phyloP scores from a whole-genome alignment of 2,797 vertebrate genomes.

The Gadopsis marmoratus region DNA sequence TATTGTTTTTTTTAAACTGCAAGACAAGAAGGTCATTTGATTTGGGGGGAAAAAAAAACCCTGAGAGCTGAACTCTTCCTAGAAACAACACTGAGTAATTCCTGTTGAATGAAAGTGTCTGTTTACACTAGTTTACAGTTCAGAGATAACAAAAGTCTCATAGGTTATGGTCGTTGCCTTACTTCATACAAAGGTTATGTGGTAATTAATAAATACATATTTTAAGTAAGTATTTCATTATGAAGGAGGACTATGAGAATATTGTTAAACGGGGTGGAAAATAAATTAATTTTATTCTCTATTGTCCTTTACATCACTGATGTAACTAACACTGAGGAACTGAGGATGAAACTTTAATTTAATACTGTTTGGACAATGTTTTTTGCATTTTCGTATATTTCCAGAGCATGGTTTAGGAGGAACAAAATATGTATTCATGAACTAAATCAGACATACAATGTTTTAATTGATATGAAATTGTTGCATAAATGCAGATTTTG shows the following conservation, averaged over 20 bases:
- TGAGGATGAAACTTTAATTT: background rate
- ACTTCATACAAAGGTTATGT: background rate
- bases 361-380: background rate
- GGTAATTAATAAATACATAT: background rate
- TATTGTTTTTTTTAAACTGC: constrained; percentile 64
- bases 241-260: background rate
- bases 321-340: background rate
- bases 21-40: constrained; percentile 61
- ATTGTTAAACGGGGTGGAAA: background rate
- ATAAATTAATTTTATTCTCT: background rate
- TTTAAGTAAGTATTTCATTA: background rate
- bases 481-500: background rate
- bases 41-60: constrained; percentile 36
- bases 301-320: background rate
- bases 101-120: constrained; percentile 21
- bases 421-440: background rate
- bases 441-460: background rate
- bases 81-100: constrained; percentile 28
- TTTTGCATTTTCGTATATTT: background rate
- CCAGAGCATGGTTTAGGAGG: background rate
- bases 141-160: background rate
- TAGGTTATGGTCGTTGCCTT: background rate
- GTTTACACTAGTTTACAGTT: constrained; percentile 11
- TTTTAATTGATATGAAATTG: background rate
- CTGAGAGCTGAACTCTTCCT: constrained; percentile 36